Percentiles rank a stretch among this genome's conserved stretches.
Evolutionary conservation across 2,888 invertebrate genomes (phyloP).

Genomic region (Blomia tropicalis): DNA sequence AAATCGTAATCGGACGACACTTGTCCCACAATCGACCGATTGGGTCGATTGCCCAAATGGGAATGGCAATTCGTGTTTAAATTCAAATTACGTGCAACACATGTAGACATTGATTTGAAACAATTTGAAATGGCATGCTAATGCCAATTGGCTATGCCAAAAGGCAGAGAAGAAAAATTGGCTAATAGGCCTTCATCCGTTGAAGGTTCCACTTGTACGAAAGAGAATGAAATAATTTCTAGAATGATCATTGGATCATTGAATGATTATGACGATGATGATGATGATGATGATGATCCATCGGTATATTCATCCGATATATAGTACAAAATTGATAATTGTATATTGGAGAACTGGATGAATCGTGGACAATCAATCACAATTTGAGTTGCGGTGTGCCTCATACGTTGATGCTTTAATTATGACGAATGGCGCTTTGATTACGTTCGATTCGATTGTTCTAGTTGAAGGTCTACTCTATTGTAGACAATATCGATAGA

Average conservation of each 20-base stretch:
- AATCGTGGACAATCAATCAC: conserved; percentile 5
- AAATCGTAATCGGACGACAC: neutral
- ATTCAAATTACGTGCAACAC: conserved; percentile 15
- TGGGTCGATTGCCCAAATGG: neutral
- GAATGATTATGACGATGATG: neutral
- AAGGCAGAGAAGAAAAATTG: too few relatives aligned
- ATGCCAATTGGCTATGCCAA: too few relatives aligned
- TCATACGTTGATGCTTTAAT: conserved; percentile 4
- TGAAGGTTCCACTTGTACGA: too few relatives aligned
- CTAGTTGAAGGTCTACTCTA: too few relatives aligned
- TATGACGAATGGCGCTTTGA: neutral
- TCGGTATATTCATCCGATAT: neutral
- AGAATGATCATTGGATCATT: too few relatives aligned
- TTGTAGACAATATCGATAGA: too few relatives aligned
- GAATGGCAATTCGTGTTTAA: neutral
- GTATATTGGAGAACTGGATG: too few relatives aligned
- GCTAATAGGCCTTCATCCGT: too few relatives aligned
- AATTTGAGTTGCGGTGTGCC: conserved; percentile 3
- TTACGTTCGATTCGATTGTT: too few relatives aligned
- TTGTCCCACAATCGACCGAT: conserved; percentile 2
- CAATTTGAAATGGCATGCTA: too few relatives aligned
- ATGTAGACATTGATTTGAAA: neutral
- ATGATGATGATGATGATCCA: neutral
- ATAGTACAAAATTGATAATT: neutral
- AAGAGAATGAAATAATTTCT: too few relatives aligned